Percentiles rank a stretch among this genome's conserved stretches.
phyloP scores from a whole-genome alignment of 2,888 invertebrate species.

The Autographa gamma region DNA sequence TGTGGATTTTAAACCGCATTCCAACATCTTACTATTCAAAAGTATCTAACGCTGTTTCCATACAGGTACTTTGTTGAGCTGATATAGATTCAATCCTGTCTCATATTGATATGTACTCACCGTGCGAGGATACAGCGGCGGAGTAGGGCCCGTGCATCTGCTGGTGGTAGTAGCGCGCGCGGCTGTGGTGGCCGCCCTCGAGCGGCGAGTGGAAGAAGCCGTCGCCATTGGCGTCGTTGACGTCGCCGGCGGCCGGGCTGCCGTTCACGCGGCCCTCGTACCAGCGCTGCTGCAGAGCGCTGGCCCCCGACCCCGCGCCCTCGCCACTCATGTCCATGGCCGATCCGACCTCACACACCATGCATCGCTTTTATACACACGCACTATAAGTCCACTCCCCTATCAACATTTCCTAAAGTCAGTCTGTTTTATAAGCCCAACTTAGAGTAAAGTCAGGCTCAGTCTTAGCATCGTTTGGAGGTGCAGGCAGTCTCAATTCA shows the following conservation, averaged over 20 bases:
- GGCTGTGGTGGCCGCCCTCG: slow-evolving; percentile 87
- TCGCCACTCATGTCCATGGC: slow-evolving; percentile 88
- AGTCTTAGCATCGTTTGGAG: slow-evolving; percentile 68
- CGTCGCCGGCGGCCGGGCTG: slow-evolving; percentile 85
- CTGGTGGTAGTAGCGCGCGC: slow-evolving; percentile 89
- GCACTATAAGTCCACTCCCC: slow-evolving; percentile 84
- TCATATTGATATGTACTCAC: slow-evolving; percentile 69
- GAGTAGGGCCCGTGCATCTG: slow-evolving; percentile 89
- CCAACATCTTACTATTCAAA: neutral
- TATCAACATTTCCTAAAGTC: slow-evolving; percentile 82
- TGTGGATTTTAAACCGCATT: slow-evolving; percentile 11
- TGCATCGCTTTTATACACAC: slow-evolving; percentile 87
- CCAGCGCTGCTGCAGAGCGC: slow-evolving; percentile 88
- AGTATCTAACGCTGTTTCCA: neutral
- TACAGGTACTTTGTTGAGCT: neutral
- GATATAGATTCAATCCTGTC: neutral
- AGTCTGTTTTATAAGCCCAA: slow-evolving; percentile 61
- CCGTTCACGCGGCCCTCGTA: slow-evolving; percentile 88
- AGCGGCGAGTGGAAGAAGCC: slow-evolving; percentile 89
- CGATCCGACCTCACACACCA: slow-evolving; percentile 86
- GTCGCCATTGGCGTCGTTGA: slow-evolving; percentile 85
- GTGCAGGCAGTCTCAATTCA: slow-evolving; percentile 55
- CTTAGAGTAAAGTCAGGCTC: slow-evolving; percentile 65
- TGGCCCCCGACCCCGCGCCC: slow-evolving; percentile 80
- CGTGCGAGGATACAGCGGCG: slow-evolving; percentile 87